phyloP scores from a whole-genome alignment of 1,140 invertebrate genomes.

The Drosophila erecta region DNA sequence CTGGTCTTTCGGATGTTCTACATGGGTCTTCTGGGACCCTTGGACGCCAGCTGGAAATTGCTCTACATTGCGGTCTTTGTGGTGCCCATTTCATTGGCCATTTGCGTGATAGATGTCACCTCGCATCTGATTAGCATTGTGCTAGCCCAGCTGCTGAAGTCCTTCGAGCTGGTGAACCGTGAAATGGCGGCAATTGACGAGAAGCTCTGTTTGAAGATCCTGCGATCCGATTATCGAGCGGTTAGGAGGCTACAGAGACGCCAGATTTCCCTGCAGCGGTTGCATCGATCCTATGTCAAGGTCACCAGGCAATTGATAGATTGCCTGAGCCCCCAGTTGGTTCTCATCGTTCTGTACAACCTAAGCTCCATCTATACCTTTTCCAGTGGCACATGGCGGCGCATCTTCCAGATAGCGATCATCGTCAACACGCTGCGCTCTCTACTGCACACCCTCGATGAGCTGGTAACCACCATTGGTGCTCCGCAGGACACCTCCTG shows the following conservation, averaged over 20 bases:
- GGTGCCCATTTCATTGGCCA: conserved; percentile 33
- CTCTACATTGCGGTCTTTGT: conserved; percentile 4
- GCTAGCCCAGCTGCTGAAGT: conserved; percentile 33
- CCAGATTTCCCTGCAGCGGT: conserved; percentile 22
- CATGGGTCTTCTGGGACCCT: neutral
- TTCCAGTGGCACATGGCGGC: conserved; percentile 37
- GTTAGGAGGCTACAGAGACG: conserved; percentile 28
- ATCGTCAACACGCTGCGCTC: conserved; percentile 32
- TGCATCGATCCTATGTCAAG: conserved; percentile 32
- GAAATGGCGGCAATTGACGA: conserved; percentile 25
- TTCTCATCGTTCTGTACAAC: conserved; percentile 51
- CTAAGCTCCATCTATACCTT: conserved; percentile 49
- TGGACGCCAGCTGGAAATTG: neutral
- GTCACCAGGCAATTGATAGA: conserved; percentile 42
- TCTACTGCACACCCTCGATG: conserved; percentile 37
- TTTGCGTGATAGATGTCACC: conserved; percentile 54
- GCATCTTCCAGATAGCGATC: conserved; percentile 25
- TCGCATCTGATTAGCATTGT: conserved; percentile 41
- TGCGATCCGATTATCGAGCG: conserved; percentile 27
- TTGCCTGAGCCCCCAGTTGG: conserved; percentile 47
- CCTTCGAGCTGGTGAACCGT: conserved; percentile 42
- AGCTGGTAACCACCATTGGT: conserved; percentile 10
- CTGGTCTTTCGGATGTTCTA: conserved; percentile 36
- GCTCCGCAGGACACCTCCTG: conserved; percentile 41
- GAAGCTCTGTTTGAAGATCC: conserved; percentile 24